Evolutionary conservation across 2,797 vertebrate genomes (phyloP), one percentile per base, ranked within the genome.

Genomic region (Peromyscus attwateri): DNA sequence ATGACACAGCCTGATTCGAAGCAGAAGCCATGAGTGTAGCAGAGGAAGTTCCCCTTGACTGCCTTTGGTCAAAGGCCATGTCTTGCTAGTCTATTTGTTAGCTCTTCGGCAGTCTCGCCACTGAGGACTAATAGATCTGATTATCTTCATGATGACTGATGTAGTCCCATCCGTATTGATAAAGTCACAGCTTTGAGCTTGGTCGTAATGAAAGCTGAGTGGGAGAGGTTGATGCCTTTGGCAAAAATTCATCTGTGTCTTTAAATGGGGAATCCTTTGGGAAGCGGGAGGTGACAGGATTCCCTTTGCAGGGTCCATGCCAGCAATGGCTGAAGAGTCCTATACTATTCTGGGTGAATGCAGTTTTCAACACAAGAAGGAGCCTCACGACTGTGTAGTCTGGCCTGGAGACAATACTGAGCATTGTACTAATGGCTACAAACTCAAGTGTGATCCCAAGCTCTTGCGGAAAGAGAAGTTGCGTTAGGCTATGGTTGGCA

Each of bases 41-140:
- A 81, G 89, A 79, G 52, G 71, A 83, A 68, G 88, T 90, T 95
- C 87, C 83, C 40, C 91, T 95, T 93, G 92, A 75, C 70, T 87
- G 91, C 27, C 75, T 97, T 91, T 95, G 95, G 92, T 95, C 97
- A 97, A 97, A 97, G 96, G 87, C 71, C 96, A 94, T 10, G 52
- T 62, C 79, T 95, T 92, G 91, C 62, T 77, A 73, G 88, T 84
- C 92, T 91, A 55, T 96, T 93, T 96, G 90, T 96, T 95, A 96
- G 73, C 92, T 43, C 89, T 96, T 81, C 87, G 95, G 60, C 94
- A 95, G 57, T 95, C 92, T 87, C 79, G 75, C 95, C 85, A 91
- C 80, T 37, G 64, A 94, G 82, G 57, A 60, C 76, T 96, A 92
- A 81, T 96, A 91, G 89, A 95, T 96, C 82, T 95, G 91, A 95